Conservation (phyloP, 23 tunicate genomes). For the Styela clava region DNA sequence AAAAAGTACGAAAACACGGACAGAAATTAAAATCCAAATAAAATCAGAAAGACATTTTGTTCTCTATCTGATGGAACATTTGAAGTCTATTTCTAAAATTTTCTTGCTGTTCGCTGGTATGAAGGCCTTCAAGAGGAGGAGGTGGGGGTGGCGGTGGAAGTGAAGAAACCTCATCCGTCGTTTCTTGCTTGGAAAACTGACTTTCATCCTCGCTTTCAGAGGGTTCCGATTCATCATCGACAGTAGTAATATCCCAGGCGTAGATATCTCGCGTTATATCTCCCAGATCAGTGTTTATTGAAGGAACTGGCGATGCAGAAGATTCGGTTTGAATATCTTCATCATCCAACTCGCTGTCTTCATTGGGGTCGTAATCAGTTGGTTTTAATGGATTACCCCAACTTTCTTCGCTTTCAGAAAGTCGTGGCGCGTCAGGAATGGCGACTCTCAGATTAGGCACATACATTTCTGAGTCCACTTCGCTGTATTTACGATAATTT, state of each 20-base stretch:
- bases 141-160: constrained; percentile 51
- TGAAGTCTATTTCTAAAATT: constrained; percentile 35
- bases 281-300: constrained; percentile 24
- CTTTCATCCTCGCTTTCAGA: constrained; percentile 29
- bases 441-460: neutral
- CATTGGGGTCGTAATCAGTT: neutral
- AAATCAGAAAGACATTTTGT: neutral
- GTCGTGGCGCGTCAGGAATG: neutral
- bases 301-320: constrained; percentile 50
- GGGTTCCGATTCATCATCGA: constrained; percentile 13
- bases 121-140: constrained; percentile 47
- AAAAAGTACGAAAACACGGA: too few relatives aligned
- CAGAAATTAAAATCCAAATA: too few relatives aligned
- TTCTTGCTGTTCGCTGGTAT: constrained; percentile 36
- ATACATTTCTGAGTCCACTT: constrained; percentile 2
- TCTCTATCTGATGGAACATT: constrained; percentile 52
- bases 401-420: constrained; percentile 3
- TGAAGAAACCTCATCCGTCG: constrained; percentile 20
- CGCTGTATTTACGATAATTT: neutral
- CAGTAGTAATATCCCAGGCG: constrained; percentile 14
- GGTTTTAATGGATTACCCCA: neutral
- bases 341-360: neutral
- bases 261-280: constrained; percentile 23
- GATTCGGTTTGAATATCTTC: constrained; percentile 25
- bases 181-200: neutral